Conservation (phyloP, 2,797 vertebrate genomes). For the Simalia tracyae region DNA sequence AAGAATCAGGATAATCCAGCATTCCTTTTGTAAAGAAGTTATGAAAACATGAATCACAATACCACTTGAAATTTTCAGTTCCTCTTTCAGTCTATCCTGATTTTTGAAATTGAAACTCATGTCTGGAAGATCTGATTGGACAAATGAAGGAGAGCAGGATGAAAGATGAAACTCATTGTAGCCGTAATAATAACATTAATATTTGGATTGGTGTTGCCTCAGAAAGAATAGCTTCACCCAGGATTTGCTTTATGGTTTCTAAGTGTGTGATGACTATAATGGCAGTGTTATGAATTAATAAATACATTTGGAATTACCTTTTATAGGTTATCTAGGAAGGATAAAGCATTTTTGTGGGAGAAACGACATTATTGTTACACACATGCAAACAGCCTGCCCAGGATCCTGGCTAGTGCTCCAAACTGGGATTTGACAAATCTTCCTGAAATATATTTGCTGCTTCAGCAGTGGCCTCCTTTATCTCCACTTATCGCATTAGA, state of each 20-base stretch:
- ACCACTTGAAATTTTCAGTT: neutral
- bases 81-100: neutral
- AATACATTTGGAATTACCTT: constrained; percentile 42
- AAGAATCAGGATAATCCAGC: neutral
- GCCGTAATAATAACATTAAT: neutral
- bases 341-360: constrained; percentile 94
- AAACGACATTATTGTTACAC: constrained; percentile 83
- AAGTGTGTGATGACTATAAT: neutral
- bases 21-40: neutral
- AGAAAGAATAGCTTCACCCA: neutral
- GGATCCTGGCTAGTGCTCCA: constrained; percentile 88
- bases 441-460: constrained; percentile 86
- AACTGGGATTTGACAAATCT: constrained; percentile 94
- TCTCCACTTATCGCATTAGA: constrained; percentile 88
- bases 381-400: constrained; percentile 86
- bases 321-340: constrained; percentile 86
- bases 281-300: neutral
- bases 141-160: neutral
- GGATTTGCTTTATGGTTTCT: neutral
- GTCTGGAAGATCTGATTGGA: neutral
- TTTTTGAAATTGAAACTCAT: neutral
- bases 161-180: neutral
- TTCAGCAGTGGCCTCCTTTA: constrained; percentile 87
- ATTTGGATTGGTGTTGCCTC: neutral
- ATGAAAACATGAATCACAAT: neutral